Evolutionary conservation across 2,113 vertebrate genomes (phyloP).

Genomic region (Coturnix japonica): DNA sequence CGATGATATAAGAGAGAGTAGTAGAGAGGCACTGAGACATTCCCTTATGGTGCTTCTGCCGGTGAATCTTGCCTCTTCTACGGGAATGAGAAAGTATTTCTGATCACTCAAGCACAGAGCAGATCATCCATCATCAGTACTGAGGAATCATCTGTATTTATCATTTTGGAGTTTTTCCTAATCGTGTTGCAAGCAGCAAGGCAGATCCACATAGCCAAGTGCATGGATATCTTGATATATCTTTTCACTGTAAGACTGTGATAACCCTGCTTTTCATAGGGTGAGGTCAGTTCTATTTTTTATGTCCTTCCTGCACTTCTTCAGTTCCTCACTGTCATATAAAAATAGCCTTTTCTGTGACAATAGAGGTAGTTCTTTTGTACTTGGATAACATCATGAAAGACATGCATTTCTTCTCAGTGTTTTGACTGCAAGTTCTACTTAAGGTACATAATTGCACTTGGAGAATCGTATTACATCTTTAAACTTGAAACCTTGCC

Average conservation of each 20-base stretch:
- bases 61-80: background rate
- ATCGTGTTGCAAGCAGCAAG: background rate
- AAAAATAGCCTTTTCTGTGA: background rate
- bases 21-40: background rate
- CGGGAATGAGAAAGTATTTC: background rate
- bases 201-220: background rate
- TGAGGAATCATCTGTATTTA: background rate
- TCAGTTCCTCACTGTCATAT: background rate
- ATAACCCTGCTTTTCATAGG: background rate
- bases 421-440: background rate
- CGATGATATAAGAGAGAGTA: background rate
- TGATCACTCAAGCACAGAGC: background rate
- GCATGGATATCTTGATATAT: background rate
- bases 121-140: background rate
- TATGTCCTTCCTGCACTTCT: background rate
- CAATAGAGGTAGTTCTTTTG: background rate
- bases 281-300: background rate
- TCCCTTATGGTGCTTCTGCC: background rate
- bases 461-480: background rate
- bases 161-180: background rate
- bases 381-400: background rate
- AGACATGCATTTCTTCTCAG: accelerated
- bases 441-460: background rate
- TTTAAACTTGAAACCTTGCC: background rate
- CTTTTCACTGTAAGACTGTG: background rate